phyloP scores from a whole-genome alignment of 2,888 invertebrate species.

The Druceiella hillmani region DNA sequence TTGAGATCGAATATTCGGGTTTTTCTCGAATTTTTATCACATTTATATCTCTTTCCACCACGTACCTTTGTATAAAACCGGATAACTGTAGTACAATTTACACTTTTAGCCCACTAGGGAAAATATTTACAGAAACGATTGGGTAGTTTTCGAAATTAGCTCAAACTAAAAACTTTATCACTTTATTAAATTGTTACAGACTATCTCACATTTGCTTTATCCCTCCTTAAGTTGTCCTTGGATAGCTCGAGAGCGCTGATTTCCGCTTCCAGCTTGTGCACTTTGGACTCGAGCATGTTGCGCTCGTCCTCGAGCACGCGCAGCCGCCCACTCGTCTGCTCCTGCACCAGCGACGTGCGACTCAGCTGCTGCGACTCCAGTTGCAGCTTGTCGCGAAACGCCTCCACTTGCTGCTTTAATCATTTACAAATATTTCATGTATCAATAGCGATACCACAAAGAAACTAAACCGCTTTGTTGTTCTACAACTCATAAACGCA shows the following conservation, averaged over 20 bases:
- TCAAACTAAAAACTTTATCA: too few species aligned
- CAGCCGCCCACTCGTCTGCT: conserved; percentile 57
- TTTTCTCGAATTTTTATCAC: too few species aligned
- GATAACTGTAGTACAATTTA: too few species aligned
- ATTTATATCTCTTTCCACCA: too few species aligned
- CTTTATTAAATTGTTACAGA: conserved; percentile 3
- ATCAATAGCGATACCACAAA: too few species aligned
- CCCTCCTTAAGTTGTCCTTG: conserved; percentile 66
- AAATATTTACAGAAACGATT: too few species aligned
- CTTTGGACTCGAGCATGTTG: conserved; percentile 63
- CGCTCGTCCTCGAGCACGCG: conserved; percentile 73
- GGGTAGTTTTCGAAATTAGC: too few species aligned
- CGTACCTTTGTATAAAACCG: too few species aligned
- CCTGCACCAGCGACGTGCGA: conserved; percentile 61
- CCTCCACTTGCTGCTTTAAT: conserved; percentile 73
- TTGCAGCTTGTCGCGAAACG: conserved; percentile 68
- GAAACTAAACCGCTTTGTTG: too few species aligned
- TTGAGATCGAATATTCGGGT: too few species aligned
- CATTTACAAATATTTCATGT: too few species aligned
- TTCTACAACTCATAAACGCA: conserved; percentile 3
- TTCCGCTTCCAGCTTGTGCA: conserved; percentile 77
- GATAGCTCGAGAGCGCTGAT: conserved; percentile 66
- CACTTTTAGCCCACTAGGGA: too few species aligned
- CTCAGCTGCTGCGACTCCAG: conserved; percentile 67
- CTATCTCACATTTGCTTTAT: conserved; percentile 68